Evolutionary conservation across 2,888 invertebrate genomes (phyloP).

Genomic region (Pantelozetes paolii): DNA sequence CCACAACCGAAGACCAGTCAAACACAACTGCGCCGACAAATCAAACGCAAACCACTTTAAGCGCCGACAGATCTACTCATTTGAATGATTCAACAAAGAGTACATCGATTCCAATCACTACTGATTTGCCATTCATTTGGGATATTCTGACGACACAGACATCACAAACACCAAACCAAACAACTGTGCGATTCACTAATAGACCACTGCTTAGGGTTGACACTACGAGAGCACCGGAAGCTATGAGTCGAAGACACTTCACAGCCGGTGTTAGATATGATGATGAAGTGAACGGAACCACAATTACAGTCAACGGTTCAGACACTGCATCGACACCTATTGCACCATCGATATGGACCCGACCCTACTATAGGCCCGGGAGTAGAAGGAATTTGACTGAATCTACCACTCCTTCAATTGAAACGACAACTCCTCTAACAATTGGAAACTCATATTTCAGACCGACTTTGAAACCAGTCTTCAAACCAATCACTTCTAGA

Average conservation of each 20-base stretch:
- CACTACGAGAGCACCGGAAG: background rate
- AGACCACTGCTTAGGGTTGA: background rate
- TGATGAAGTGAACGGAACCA: background rate
- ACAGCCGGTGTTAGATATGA: constrained; percentile 14
- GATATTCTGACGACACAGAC: constrained; percentile 11
- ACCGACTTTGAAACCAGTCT: constrained; percentile 4
- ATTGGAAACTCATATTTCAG: constrained; percentile 21
- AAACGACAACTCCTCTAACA: background rate
- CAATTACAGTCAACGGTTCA: background rate
- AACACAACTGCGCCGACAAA: background rate
- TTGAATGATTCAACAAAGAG: background rate
- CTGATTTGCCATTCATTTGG: constrained; percentile 28
- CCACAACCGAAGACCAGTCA: background rate
- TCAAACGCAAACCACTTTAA: background rate
- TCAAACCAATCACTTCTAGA: background rate
- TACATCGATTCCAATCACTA: background rate
- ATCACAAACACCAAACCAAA: background rate
- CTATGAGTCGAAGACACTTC: background rate
- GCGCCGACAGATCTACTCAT: background rate
- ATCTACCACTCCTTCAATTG: background rate
- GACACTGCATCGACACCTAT: background rate
- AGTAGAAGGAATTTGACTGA: background rate
- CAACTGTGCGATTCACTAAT: background rate
- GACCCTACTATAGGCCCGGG: constrained; percentile 24
- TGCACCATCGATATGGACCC: background rate